Base-by-base conservation (phyloP, 2,888 invertebrate species). In the Unio pictorum region DNA sequence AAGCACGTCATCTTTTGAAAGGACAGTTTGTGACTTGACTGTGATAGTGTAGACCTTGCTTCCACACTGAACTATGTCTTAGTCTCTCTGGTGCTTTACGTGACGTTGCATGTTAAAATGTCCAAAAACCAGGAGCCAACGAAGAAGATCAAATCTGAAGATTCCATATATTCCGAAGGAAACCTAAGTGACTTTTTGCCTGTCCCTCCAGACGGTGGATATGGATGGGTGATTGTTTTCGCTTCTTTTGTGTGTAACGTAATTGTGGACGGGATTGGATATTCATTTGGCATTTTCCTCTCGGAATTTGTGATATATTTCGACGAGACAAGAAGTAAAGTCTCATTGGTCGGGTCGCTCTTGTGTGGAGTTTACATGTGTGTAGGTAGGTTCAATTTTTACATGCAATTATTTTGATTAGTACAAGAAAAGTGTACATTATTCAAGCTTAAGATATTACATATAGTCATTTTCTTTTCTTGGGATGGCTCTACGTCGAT, bases 171-270 rank as follows among this genome's bases (percentile, higher is more conserved):
- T 56, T 81, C 79, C 56, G 69, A 84, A 1, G 77, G 75, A 17
- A 76, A 86, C 71, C 85, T 84, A 67, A 73, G 72, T 15, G 72
- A 84, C 64, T 85, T 82, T 67, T 88, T 89, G 66, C 89, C 89
- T 6, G 86, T 86, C 7, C 88, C 89, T 0, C 89, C 88, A 5
- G 89, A 89, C 73, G 89, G 98, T n/a, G 98, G 98, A 18, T 98
- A 95, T 94, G 97, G 96, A 45, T 98, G 97, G 97, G 92, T 97
- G 63, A 94, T 98, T 67, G 95, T 97, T 7, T 91, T 93, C 0
- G 96, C 96, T 0, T 97, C 98, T 3, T 97, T 99, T 91, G 92
- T 96, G 91, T 96, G 95, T 91, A 98, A 98, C 90, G 92, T 97
- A 61, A 92, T 99, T 62, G 96, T 98, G 26, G 99, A 99, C 87